Conservation (phyloP, 2,113 vertebrate genomes). For the Brachyhypopomus gauderio region DNA sequence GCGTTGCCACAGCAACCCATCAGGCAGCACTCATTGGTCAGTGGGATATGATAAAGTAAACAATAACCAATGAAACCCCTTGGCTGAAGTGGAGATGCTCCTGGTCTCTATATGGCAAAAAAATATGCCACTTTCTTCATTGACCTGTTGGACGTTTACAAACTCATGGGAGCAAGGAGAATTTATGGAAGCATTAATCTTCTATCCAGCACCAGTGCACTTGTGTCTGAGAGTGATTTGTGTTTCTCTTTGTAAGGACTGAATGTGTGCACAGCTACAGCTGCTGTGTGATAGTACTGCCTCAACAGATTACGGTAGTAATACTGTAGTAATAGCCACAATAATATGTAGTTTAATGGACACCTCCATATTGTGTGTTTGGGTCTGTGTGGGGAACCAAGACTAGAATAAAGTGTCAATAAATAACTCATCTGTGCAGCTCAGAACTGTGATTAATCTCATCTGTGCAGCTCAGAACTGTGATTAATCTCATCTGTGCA, state of each 20-base stretch:
- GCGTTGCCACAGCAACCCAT: conserved; percentile 17
- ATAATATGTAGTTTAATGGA: no score
- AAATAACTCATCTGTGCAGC: no score
- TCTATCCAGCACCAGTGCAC: neutral
- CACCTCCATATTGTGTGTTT: no score
- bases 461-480: no score
- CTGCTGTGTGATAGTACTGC: no score
- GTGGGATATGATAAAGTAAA: neutral
- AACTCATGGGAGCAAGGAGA: neutral
- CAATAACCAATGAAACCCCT: neutral
- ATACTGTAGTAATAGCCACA: no score
- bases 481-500: neutral
- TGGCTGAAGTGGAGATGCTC: neutral
- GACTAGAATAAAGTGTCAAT: neutral
- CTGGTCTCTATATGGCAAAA: neutral
- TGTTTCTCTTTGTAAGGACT: neutral
- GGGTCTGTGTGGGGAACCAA: neutral
- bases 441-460: no score
- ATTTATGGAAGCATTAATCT: conserved; percentile 5
- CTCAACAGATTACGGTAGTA: no score
- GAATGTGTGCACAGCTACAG: conserved; percentile 11
- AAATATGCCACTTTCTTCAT: neutral
- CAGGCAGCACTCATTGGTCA: neutral
- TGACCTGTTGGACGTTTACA: neutral
- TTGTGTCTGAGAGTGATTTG: conserved; percentile 32